Evolutionary conservation across 2,113 vertebrate species (phyloP).

Genomic region (Odontophorus gujanensis): DNA sequence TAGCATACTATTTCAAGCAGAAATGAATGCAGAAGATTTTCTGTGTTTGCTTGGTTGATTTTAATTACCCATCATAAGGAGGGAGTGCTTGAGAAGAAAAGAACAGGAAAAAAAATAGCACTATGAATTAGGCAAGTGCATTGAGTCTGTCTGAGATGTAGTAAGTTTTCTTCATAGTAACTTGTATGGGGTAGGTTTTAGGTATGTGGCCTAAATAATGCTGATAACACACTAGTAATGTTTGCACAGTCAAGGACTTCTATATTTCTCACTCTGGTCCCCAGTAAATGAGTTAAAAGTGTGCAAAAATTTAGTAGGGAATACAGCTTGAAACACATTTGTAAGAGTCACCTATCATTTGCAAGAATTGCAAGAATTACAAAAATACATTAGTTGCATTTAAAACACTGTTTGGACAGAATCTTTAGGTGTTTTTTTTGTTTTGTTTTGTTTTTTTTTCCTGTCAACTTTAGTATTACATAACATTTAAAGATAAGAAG

Average conservation of each 20-base stretch:
- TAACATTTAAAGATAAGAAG: neutral
- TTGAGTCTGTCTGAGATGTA: neutral
- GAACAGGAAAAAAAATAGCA: neutral
- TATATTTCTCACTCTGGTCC: neutral
- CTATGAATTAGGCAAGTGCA: neutral
- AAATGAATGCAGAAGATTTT: neutral
- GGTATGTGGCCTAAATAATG: no score
- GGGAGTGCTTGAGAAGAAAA: neutral
- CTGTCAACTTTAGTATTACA: neutral
- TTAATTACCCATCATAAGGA: neutral
- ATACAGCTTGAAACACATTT: neutral
- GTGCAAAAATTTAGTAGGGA: neutral
- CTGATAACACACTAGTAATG: neutral
- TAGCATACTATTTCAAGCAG: neutral
- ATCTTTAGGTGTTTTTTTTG: neutral
- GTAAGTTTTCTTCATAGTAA: no score
- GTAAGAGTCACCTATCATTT: neutral
- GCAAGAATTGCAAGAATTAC: neutral
- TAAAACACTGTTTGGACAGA: neutral
- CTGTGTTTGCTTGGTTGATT: neutral
- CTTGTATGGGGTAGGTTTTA: no score
- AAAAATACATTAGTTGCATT: neutral
- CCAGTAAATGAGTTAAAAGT: neutral
- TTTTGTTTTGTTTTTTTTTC: neutral
- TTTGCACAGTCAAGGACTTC: neutral